Percentiles rank a stretch among this genome's conserved stretches.
Evolutionary conservation across 2,113 vertebrate genomes (phyloP).

Genomic region (Brachypodius melanocephalos): DNA sequence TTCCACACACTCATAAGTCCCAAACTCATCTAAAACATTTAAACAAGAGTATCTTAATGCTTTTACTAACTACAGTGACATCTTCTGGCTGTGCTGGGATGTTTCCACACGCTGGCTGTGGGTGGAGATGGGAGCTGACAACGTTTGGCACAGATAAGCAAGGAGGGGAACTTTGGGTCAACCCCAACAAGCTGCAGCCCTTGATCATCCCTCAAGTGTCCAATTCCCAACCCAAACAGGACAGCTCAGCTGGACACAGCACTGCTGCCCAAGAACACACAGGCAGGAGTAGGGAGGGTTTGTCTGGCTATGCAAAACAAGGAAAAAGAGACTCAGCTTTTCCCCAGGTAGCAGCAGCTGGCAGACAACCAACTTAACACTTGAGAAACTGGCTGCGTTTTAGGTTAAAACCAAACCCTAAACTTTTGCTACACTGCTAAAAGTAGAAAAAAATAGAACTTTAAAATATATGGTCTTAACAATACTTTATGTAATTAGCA

Average conservation of each 20-base stretch:
- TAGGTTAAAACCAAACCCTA: not conserved
- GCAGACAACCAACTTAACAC: not conserved
- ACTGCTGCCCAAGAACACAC: not conserved
- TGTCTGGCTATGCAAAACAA: not conserved
- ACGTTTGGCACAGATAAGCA: not conserved
- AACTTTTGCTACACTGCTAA: not conserved
- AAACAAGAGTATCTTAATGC: not conserved
- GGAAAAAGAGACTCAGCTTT: not conserved
- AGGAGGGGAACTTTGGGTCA: not conserved
- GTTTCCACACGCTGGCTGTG: not conserved
- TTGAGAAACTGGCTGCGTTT: not conserved
- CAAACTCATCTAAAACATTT: not conserved
- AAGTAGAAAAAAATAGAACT: not conserved
- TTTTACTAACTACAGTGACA: slow-evolving; percentile 45
- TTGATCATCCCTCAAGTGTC: not conserved
- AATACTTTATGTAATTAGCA: not conserved
- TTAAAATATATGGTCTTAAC: not conserved
- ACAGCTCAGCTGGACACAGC: not conserved
- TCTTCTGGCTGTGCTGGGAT: not conserved
- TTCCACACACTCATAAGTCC: not conserved
- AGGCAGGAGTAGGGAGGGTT: not conserved
- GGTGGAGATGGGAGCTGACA: not conserved
- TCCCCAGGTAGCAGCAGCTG: not conserved
- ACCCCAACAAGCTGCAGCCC: not conserved
- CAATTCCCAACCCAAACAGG: not conserved